Percentiles rank a stretch among this genome's conserved stretches.
Evolutionary conservation across 2,113 vertebrate species (phyloP).

Genomic region (Sinocyclocheilus maitianheensis): DNA sequence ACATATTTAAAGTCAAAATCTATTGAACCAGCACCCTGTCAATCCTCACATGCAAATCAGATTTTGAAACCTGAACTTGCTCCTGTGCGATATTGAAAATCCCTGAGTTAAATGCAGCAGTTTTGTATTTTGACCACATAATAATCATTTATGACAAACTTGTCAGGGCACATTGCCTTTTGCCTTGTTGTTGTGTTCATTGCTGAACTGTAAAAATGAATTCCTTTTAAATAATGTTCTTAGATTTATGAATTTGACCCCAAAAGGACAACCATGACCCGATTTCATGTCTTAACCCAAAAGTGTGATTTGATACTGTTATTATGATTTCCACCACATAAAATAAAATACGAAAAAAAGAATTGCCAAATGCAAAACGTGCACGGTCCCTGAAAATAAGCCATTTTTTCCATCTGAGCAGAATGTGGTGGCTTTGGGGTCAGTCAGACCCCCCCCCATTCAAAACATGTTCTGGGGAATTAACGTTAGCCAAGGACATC

Average conservation of each 20-base stretch:
- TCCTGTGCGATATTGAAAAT: conserved; percentile 6
- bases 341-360: conserved; percentile 3
- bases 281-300: not conserved
- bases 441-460: conserved; percentile 37
- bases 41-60: conserved; percentile 70
- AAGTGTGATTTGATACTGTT: not conserved
- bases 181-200: not conserved
- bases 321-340: not conserved
- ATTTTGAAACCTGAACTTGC: conserved; percentile 60
- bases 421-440: conserved; percentile 50
- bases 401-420: conserved; percentile 59
- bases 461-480: conserved; percentile 44
- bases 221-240: not conserved
- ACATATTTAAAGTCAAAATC: conserved; percentile 80
- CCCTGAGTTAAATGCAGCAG: not conserved
- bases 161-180: not conserved
- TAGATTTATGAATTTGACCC: not conserved
- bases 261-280: not conserved
- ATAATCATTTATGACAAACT: not conserved
- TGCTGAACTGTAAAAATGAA: not conserved
- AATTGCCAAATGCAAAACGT: not conserved
- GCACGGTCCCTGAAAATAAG: conserved; percentile 24
- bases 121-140: not conserved
- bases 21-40: conserved; percentile 74
- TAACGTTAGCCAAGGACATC: conserved; percentile 46